phyloP scores from a whole-genome alignment of 2,797 vertebrate species.

The Botia kubotai region DNA sequence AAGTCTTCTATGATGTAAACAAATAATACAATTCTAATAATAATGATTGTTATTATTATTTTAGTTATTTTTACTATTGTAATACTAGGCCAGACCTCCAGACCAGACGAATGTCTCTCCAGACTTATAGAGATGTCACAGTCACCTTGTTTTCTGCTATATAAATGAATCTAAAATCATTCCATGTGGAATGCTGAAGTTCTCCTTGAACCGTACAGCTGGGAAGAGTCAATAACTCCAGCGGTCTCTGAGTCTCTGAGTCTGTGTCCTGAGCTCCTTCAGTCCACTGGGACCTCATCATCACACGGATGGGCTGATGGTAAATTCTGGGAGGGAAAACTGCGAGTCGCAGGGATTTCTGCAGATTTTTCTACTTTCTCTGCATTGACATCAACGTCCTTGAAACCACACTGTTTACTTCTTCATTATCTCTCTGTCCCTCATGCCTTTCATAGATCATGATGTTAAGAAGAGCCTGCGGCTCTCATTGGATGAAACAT shows the following conservation, averaged over 20 bases:
- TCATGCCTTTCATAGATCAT: slow-evolving; percentile 19
- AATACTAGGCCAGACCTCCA: not conserved
- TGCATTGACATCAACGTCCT: not conserved
- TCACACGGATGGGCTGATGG: not conserved
- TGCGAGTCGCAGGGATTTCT: not conserved
- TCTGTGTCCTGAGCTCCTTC: not conserved
- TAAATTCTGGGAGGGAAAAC: slow-evolving; percentile 9
- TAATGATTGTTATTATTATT: not conserved
- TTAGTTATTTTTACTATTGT: too few species aligned
- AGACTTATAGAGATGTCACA: not conserved
- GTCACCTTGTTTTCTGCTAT: slow-evolving; percentile 4
- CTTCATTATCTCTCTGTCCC: slow-evolving; percentile 14
- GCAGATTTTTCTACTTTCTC: not conserved
- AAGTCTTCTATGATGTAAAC: not conserved
- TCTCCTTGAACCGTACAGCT: slow-evolving; percentile 21
- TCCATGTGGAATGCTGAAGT: not conserved
- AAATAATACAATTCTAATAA: too few species aligned
- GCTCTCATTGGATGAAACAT: not conserved
- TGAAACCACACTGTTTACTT: slow-evolving; percentile 7
- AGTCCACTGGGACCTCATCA: slow-evolving; percentile 26
- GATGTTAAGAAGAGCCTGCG: not conserved
- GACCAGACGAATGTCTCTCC: not conserved
- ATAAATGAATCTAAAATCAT: not conserved
- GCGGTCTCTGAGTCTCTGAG: slow-evolving; percentile 25
- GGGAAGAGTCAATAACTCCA: slow-evolving; percentile 4